Percentiles rank a stretch among this genome's conserved stretches.
These are phyloP conservation scores for Ailurus styani DNA, from an alignment of 2,113 vertebrate species.

Conservation along the genomic window DNA sequence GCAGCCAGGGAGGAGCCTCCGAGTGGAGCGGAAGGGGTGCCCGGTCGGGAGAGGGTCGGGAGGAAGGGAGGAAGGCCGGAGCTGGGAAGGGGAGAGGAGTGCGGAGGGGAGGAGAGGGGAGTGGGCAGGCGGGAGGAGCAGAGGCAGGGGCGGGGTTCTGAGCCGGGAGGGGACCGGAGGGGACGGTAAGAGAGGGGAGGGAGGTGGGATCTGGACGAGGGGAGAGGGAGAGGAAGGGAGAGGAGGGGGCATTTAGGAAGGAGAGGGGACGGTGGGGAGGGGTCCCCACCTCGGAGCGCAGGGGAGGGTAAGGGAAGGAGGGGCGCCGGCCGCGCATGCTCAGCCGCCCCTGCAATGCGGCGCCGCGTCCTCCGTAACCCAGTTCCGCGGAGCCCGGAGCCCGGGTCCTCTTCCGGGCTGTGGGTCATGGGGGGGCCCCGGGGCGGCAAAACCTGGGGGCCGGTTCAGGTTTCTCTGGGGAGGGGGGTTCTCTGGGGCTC, in stretches of 20 bases:
- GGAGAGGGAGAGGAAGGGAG: fast-evolving
- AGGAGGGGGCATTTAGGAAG: fast-evolving
- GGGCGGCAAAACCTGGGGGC: neutral
- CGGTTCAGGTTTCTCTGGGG: neutral
- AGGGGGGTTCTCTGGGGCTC: neutral
- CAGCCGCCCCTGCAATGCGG: neutral
- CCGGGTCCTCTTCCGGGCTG: neutral
- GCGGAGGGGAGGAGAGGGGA: fast-evolving
- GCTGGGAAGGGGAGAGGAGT: neutral
- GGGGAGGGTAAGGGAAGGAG: neutral
- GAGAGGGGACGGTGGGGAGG: fast-evolving
- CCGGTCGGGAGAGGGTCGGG: too few relatives aligned
- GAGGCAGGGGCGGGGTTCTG: too few relatives aligned
- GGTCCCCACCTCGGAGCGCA: neutral
- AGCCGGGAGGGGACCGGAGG: neutral
- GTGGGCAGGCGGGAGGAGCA: neutral
- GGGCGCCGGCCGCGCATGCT: neutral
- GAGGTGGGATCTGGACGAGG: neutral
- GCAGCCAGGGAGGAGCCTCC: neutral
- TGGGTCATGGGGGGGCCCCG: neutral
- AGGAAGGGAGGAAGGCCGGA: too few relatives aligned
- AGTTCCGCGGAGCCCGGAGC: neutral
- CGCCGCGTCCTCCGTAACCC: neutral
- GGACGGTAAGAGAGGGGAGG: too few relatives aligned
- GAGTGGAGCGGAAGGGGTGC: too few relatives aligned